These are phyloP conservation scores for Exephanes ischioxanthus DNA, from an alignment of 2,888 invertebrate genomes.

Conservation along the genomic window DNA sequence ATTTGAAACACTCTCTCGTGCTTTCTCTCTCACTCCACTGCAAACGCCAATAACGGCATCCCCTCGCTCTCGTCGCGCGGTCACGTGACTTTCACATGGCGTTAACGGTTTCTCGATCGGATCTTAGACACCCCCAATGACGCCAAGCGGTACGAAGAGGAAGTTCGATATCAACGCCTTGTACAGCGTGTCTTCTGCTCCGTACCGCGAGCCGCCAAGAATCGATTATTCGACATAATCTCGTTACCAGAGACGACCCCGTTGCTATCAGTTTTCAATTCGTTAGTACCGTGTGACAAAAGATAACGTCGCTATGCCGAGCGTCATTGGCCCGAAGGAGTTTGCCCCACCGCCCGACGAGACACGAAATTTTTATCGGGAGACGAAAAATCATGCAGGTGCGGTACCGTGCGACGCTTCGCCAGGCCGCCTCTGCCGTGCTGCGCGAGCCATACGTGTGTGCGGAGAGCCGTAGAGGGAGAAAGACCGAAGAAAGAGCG, in stretches of 20 bases:
- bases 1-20: too few species aligned
- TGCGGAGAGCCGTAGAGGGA: slow-evolving; percentile 1
- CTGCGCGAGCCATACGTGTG: not conserved
- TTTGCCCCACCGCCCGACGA: not conserved
- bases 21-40: too few species aligned
- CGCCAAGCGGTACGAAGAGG: not conserved
- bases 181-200: not conserved
- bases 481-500: slow-evolving; percentile 37
- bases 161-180: not conserved
- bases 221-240: not conserved
- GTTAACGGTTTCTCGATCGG: not conserved
- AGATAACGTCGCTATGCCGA: not conserved
- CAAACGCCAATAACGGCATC: too few species aligned
- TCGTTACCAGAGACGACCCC: not conserved
- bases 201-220: not conserved
- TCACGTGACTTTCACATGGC: not conserved
- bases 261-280: not conserved
- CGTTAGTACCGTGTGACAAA: not conserved
- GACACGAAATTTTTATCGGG: not conserved
- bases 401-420: not conserved
- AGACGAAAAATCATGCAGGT: slow-evolving; percentile 4
- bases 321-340: not conserved
- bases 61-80: too few species aligned
- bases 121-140: not conserved
- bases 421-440: not conserved